Percentiles rank a stretch among this genome's conserved stretches.
These are phyloP conservation scores for Calidris pygmaea DNA, from an alignment of 2,113 vertebrate species.

Conservation along the genomic window DNA sequence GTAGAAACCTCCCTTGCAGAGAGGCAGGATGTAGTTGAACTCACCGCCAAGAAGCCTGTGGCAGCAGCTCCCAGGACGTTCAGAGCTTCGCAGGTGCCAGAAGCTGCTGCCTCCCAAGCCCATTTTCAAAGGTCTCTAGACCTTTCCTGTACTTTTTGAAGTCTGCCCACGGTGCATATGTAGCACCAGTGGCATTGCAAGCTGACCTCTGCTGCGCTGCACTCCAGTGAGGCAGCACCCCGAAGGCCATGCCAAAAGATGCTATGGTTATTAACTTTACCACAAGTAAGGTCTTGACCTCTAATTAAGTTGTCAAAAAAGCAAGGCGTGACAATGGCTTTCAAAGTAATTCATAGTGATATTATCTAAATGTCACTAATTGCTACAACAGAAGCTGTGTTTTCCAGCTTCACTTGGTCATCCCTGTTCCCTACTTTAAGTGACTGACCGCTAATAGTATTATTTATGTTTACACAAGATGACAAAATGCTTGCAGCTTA, in stretches of 20 bases:
- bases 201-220: not conserved
- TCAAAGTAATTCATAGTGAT: not conserved
- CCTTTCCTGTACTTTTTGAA: not conserved
- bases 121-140: not conserved
- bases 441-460: not conserved
- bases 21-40: not conserved
- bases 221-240: not conserved
- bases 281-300: not conserved
- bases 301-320: slow-evolving; percentile 13
- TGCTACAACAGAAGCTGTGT: not conserved
- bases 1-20: not conserved
- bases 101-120: not conserved
- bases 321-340: not conserved
- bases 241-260: not conserved
- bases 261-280: not conserved
- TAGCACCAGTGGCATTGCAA: not conserved
- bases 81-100: not conserved
- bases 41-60: not conserved
- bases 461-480: not conserved
- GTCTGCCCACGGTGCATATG: rapidly evolving
- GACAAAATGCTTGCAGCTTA: not conserved
- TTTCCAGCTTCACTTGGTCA: not conserved
- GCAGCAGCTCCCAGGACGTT: not conserved
- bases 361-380: slow-evolving; percentile 20
- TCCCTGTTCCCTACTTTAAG: not conserved